Conservation (phyloP, 2,797 vertebrate genomes). For the Melanotaenia maccullochi region DNA sequence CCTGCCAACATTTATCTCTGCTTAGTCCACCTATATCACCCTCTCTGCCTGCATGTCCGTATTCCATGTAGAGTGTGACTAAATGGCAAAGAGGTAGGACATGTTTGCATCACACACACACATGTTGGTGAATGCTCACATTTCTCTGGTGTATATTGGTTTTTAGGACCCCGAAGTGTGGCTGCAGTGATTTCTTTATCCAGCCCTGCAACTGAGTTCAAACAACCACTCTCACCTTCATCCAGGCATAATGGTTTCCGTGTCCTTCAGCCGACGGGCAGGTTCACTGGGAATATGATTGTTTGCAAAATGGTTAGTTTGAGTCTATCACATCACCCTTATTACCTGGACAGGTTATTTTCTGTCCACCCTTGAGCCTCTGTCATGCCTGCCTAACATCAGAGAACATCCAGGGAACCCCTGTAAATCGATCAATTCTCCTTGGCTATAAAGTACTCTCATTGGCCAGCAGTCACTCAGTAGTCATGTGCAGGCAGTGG, state of each 20-base stretch:
- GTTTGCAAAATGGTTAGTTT: conserved; percentile 32
- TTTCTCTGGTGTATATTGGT: conserved; percentile 30
- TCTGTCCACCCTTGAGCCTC: conserved; percentile 30
- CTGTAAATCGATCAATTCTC: conserved; percentile 45
- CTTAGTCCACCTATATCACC: conserved; percentile 35
- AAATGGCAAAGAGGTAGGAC: not conserved
- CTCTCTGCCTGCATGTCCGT: conserved; percentile 21
- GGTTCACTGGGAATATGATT: conserved; percentile 17
- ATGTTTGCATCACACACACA: conserved; percentile 10
- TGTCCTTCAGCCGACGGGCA: conserved; percentile 41
- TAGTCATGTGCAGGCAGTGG: conserved; percentile 49
- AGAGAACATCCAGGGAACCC: conserved; percentile 43
- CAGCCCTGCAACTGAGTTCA: conserved; percentile 27
- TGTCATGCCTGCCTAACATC: conserved; percentile 19
- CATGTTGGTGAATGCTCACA: conserved; percentile 7
- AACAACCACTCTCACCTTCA: conserved; percentile 13
- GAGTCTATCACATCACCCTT: conserved; percentile 23
- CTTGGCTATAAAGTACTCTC: conserved; percentile 32
- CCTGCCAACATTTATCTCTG: conserved; percentile 46
- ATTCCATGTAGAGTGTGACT: conserved; percentile 20
- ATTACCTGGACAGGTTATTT: conserved; percentile 31
- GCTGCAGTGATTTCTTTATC: conserved; percentile 35
- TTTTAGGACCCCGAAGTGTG: conserved; percentile 16
- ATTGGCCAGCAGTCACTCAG: conserved; percentile 49
- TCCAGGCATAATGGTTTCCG: conserved; percentile 8